phyloP scores from a whole-genome alignment of 2,888 invertebrate genomes.

The Campoplex capitator region DNA sequence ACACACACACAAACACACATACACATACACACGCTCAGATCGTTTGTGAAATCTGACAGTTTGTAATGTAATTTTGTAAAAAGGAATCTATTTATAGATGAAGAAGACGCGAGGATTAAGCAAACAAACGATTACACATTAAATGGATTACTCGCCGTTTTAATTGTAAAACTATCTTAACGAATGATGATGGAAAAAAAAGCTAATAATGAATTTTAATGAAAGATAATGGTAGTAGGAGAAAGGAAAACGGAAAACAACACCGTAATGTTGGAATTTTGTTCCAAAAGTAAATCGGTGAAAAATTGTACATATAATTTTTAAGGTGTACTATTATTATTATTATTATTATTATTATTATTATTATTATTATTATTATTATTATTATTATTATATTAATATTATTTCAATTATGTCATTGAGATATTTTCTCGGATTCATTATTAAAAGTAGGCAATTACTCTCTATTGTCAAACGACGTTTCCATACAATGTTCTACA shows the following conservation, averaged over 20 bases:
- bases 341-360: conserved; percentile 75
- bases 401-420: conserved; percentile 74
- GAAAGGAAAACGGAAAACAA: conserved; percentile 58
- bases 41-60: conserved; percentile 79
- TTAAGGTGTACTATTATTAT: conserved; percentile 80
- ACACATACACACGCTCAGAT: conserved; percentile 76
- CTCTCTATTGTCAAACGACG: conserved; percentile 58
- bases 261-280: conserved; percentile 68
- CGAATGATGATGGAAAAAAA: conserved; percentile 72
- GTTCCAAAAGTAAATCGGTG: conserved; percentile 73
- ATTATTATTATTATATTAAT: conserved; percentile 71
- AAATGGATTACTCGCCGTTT: conserved; percentile 80
- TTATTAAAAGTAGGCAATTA: conserved; percentile 75
- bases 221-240: conserved; percentile 60
- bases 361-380: conserved; percentile 75
- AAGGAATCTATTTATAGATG: conserved; percentile 80
- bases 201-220: conserved; percentile 67
- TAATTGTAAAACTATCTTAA: conserved; percentile 80
- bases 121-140: conserved; percentile 50
- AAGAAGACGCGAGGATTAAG: conserved; percentile 24
- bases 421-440: conserved; percentile 80
- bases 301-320: conserved; percentile 83
- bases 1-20: background rate
- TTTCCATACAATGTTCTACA: conserved; percentile 37
- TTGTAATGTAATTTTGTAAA: conserved; percentile 85